Evolutionary conservation across 2,888 invertebrate genomes (phyloP).

Genomic region (Chironomus riparius): DNA sequence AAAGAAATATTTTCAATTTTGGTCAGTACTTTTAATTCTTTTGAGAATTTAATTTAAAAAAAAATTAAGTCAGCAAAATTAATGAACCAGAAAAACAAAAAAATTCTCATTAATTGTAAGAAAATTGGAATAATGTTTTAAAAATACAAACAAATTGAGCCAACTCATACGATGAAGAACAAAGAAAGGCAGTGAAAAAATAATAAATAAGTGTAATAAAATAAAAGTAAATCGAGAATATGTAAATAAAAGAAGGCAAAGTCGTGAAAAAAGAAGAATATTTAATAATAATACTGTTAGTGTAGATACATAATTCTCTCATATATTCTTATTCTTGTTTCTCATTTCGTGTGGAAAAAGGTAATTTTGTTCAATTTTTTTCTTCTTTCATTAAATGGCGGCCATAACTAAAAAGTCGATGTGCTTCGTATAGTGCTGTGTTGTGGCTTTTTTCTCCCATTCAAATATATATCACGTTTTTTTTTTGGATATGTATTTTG

Average conservation of each 20-base stretch:
- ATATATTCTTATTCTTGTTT: not conserved
- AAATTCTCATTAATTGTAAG: too few species aligned
- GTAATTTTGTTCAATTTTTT: slow-evolving; percentile 2
- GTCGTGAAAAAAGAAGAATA: slow-evolving; percentile 6
- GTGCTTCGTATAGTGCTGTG: slow-evolving; percentile 7
- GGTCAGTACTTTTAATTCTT: too few species aligned
- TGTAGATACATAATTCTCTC: not conserved
- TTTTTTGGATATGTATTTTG: slow-evolving; percentile 10
- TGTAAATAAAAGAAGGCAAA: not conserved
- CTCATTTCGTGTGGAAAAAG: slow-evolving; percentile 22
- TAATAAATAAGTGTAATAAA: not conserved
- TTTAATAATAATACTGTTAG: slow-evolving; percentile 15
- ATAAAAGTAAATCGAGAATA: not conserved
- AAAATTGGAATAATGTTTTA: too few species aligned
- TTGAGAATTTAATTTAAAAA: too few species aligned
- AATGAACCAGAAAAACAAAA: too few species aligned
- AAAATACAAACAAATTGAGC: not conserved
- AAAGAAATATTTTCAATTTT: too few species aligned
- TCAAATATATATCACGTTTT: not conserved
- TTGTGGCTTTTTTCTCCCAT: not conserved
- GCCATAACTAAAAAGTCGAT: slow-evolving; percentile 21
- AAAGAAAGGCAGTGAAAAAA: not conserved
- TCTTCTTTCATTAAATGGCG: slow-evolving; percentile 25
- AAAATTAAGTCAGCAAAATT: too few species aligned
- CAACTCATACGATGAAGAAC: not conserved